A percentile compares a stretch with the other conserved stretches of the same genome.
Evolutionary conservation across 2,888 invertebrate genomes (phyloP).

Genomic region (Lacanobia oleracea): DNA sequence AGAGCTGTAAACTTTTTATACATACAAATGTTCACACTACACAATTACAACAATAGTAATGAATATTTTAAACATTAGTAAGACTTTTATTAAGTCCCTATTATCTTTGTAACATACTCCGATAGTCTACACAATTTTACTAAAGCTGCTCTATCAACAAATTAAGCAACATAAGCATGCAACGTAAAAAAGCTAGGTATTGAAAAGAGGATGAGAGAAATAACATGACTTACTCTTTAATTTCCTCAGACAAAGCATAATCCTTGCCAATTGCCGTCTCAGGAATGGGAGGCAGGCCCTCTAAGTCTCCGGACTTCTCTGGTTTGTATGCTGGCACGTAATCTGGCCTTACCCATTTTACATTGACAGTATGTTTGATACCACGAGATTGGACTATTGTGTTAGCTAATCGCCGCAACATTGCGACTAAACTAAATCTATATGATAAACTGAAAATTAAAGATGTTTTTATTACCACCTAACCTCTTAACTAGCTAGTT

Average conservation of each 20-base stretch:
- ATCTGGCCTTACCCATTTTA: conserved; percentile 94
- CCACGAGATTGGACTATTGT: conserved; percentile 86
- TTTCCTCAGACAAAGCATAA: conserved; percentile 92
- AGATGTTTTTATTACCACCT: conserved; percentile 1
- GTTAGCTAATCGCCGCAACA: conserved; percentile 80
- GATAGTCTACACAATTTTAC: background rate
- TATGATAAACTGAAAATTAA: background rate
- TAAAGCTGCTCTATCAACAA: background rate
- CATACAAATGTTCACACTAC: no score
- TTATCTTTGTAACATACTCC: no score
- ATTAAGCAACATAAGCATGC: background rate
- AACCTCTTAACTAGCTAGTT: conserved; percentile 59
- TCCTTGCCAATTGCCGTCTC: conserved; percentile 86
- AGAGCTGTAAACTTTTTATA: no score
- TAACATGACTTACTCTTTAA: conserved; percentile 91
- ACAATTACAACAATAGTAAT: no score
- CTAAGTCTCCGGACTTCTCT: conserved; percentile 93
- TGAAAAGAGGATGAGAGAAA: background rate
- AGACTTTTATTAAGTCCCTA: background rate
- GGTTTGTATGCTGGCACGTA: conserved; percentile 92
- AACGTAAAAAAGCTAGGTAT: background rate
- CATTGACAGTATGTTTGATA: conserved; percentile 93
- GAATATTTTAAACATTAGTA: background rate
- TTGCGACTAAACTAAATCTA: conserved; percentile 57
- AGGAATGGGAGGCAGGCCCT: conserved; percentile 89